These are phyloP conservation scores for Grammomys surdaster DNA, from an alignment of 2,113 vertebrate genomes.

Conservation along the genomic window DNA sequence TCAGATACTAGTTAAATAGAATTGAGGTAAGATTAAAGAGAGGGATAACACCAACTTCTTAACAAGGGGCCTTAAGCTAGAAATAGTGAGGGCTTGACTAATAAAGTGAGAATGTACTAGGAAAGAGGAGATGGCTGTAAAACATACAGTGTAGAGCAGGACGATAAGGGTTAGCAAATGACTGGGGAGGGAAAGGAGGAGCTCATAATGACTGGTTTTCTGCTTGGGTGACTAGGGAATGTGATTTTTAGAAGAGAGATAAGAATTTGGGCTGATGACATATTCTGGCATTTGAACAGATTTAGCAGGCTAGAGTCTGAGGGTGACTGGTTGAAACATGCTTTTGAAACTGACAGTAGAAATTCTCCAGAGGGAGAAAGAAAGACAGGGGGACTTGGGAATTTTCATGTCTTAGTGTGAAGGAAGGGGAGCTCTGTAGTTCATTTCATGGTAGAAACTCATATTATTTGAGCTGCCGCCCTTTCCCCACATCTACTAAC, in stretches of 20 bases:
- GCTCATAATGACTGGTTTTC: constrained; percentile 40
- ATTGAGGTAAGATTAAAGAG: constrained; percentile 55
- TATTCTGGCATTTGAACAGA: constrained; percentile 47
- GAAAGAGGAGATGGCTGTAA: not conserved
- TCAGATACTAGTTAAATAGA: constrained; percentile 61
- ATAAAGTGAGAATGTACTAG: not conserved
- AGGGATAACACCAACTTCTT: constrained; percentile 58
- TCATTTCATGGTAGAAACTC: not conserved
- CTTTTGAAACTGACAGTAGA: constrained; percentile 41
- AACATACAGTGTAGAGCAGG: constrained; percentile 42
- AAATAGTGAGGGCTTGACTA: constrained; percentile 46
- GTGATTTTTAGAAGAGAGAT: constrained; percentile 45
- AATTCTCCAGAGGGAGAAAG: not conserved
- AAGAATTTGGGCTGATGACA: constrained; percentile 47
- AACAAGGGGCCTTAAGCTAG: constrained; percentile 45
- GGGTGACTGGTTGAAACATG: constrained; percentile 26
- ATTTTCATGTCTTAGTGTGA: not conserved
- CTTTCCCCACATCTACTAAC: not conserved
- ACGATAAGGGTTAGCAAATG: constrained; percentile 53
- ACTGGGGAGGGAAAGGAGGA: constrained; percentile 37
- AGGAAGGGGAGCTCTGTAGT: not conserved
- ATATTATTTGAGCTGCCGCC: not conserved
- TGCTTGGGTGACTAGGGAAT: constrained; percentile 69
- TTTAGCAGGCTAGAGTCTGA: constrained; percentile 44
- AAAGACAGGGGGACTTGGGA: not conserved